Evolutionary conservation across 2,797 vertebrate genomes (phyloP), one percentile per base, ranked within the genome.

Genomic region (Trachurus trachurus): DNA sequence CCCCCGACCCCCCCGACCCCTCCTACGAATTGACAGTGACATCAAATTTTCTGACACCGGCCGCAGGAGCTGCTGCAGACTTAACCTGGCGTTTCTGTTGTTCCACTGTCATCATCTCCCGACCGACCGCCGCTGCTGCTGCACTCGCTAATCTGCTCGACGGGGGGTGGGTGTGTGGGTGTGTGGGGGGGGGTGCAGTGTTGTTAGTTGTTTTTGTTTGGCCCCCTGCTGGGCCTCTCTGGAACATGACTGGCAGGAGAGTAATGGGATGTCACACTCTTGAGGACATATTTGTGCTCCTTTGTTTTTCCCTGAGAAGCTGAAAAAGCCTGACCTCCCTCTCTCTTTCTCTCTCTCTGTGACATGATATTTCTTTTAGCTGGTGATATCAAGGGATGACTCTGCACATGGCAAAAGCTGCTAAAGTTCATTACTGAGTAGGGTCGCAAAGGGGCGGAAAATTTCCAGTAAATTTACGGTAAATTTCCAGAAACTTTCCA

Each of bases 211-310:
- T 34, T 34, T 34, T 1, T 34, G 31, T 74, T 67, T 71, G 59
- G n/a, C 80, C 82, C 64, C 86, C 26, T 62, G 74, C 72, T 53
- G 78, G 71, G 54, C 63, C 53, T 80, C 56, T 82, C 67, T 76
- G 78, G 74, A 77, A 70, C 75, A 71, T 74, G 84, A 90, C 67
- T 79, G 88, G 49, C 83, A 79, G 71, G 42, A 42, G 72, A 76
- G 75, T 80, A 89, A 93, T 82, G 66, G 81, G 71, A 87, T 85
- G 88, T 89, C 82, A 82, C 80, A 81, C 64, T 82, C 56, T 15
- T 26, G 71, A 50, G 68, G 75, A 76, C 67, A 56, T 77, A 78
- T 71, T 47, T 69, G 69, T 58, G 54, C 53, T 47, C 53, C 56
- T n/a, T 67, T 71, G 60, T 73, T 76, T 71, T 67, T 59, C 21